Evolutionary conservation across 2,113 vertebrate genomes (phyloP).

Genomic region (Saccopteryx leptura): DNA sequence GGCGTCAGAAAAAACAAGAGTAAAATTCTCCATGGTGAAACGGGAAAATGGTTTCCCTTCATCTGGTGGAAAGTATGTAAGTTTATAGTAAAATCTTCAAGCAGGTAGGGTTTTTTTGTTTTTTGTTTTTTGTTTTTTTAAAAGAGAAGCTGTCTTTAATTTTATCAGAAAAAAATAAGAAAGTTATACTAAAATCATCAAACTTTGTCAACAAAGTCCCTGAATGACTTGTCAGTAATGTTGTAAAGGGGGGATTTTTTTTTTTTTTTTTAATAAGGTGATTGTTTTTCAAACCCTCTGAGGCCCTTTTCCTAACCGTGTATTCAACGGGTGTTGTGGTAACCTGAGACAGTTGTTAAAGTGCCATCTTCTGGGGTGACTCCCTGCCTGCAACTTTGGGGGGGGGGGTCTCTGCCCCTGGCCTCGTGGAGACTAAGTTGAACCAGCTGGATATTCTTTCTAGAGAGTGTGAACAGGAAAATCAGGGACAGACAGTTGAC

Average conservation of each 20-base stretch:
- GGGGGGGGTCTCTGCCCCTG: background rate
- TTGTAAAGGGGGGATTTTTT: background rate
- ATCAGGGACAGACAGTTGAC: background rate
- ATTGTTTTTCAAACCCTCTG: background rate
- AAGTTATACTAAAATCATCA: background rate
- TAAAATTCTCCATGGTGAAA: constrained; percentile 43
- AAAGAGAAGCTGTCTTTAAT: background rate
- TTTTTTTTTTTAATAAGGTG: background rate
- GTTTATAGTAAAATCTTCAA: background rate
- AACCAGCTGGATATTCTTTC: background rate
- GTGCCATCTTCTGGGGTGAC: background rate
- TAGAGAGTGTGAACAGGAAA: background rate
- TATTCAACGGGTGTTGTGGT: background rate
- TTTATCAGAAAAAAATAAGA: background rate
- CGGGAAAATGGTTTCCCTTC: background rate
- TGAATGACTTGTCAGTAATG: background rate
- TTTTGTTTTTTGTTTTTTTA: constrained; percentile 17
- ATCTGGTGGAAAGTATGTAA: background rate
- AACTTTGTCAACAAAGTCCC: background rate
- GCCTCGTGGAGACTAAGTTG: background rate
- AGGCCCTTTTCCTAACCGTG: background rate
- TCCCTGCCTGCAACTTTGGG: background rate
- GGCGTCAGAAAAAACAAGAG: constrained; percentile 15
- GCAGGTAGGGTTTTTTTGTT: background rate
- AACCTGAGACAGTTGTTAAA: background rate